Evolutionary conservation across 2,797 vertebrate genomes (phyloP), one percentile per base, ranked within the genome.

Genomic region (Lithobates pipiens): DNA sequence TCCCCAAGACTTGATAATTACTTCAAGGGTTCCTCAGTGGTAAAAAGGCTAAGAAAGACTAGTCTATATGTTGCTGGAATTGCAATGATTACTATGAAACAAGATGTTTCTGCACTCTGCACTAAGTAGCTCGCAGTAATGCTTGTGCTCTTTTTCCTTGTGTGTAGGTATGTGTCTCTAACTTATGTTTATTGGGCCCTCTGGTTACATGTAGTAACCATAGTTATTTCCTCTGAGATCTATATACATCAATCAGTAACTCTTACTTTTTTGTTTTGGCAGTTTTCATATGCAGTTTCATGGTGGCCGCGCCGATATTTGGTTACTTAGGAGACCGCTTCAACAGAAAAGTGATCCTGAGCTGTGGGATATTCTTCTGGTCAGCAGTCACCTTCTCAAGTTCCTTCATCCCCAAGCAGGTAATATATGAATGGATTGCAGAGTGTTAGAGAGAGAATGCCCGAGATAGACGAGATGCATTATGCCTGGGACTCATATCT

Each of bases 281-380:
- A 97, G 96, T 96, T 88, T 97, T 97, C 90, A 97, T 97, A 94
- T 97, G 96, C 81, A 97, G 96, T 87, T 97, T 97, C 92, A 97
- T 97, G 96, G 95, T 97, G 10, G 96, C 96, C 0, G 96, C 96
- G 0, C 96, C 96, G 0, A 95, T 97, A 90, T 97, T 97, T 8
- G 96, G 96, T 90, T 97, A 96, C 92, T 95, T 97, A 42, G 96
- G 96, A 0, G 96, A 97, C 91, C 95, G 96, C 27, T 97, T 97
- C 94, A 96, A 97, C 94, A 93, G 96, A 67, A 97, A 96, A 91
- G 89, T 97, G 89, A 97, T 97, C 84, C 95, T 97, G 81, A 96
- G 96, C 92, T 95, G 95, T 0, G 96, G 96, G 25, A 96, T 97
- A 87, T 96, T 97, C 94, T 97, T 97, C 86, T 97, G 96, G 96